Conservation (phyloP, 64 coral and sea anemone species). For the Montipora efflorescens region DNA sequence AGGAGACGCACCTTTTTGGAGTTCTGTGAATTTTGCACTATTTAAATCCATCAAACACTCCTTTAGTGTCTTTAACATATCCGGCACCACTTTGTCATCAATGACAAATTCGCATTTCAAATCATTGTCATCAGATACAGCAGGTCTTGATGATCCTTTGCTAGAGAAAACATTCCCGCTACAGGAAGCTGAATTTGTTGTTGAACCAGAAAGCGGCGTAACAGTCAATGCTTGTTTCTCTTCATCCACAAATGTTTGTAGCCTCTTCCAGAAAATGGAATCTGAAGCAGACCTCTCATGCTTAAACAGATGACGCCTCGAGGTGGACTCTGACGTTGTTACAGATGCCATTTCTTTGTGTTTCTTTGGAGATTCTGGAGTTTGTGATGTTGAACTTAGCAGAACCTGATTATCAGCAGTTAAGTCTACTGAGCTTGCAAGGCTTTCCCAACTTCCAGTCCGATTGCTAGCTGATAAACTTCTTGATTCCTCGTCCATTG, state of each 20-base stretch:
- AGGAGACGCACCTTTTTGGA: conserved; percentile 24
- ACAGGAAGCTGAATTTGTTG: neutral
- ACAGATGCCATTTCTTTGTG: neutral
- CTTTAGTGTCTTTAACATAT: conserved; percentile 52
- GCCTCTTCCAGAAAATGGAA: neutral
- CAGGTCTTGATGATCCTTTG: conserved; percentile 30
- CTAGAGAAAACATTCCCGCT: conserved; percentile 16
- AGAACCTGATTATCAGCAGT: conserved; percentile 30
- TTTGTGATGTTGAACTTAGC: conserved; percentile 29
- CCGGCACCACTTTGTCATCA: conserved; percentile 41
- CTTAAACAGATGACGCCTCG: conserved; percentile 33
- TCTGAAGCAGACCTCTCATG: neutral
- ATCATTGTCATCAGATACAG: conserved; percentile 27
- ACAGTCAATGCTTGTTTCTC: neutral
- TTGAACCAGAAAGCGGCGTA: neutral
- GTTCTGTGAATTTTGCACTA: conserved; percentile 32
- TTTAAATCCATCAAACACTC: conserved; percentile 70
- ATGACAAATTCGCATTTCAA: conserved; percentile 55
- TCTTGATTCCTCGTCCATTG: conserved; percentile 84
- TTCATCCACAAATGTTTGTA: neutral
- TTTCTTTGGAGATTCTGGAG: conserved; percentile 13
- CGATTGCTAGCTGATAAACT: conserved; percentile 81
- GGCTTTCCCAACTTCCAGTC: conserved; percentile 88
- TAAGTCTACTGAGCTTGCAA: conserved; percentile 73
- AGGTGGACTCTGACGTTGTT: neutral